Base-by-base conservation (phyloP, 2,888 invertebrate genomes). In the Mechanitis messenoides region DNA sequence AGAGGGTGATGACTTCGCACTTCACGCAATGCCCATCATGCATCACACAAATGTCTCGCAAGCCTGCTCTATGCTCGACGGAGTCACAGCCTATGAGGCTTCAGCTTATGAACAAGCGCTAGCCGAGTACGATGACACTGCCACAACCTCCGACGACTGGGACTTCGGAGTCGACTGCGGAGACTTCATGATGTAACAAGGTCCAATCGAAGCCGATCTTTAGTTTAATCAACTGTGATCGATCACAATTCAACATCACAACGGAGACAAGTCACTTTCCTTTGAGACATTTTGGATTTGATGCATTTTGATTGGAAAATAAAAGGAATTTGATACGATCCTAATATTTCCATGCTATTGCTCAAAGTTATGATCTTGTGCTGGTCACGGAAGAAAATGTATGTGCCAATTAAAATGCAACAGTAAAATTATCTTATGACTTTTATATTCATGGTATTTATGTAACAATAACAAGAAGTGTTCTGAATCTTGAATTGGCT, bases 81-180 rank as follows among this genome's bases (percentile, higher is more conserved):
- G 90, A 0, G 90, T 91, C 56, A 93, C 92, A 28, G 91, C 92
- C 3, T 93, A 92, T 77, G 93, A 93, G 60, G 92, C 92, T 0
- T 81, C 88, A 0, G 85, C 85, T 1, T 89, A 91, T 70, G 93
- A 92, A 62, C 92, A 93, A 65, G 92, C 93, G 1, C 83, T 92
- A 5, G 92, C 92, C 0, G 92, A 92, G 60, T 86, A 92, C 63
- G 92, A 92, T 61, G 92, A 92, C 69, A 81, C 85, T 0, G 86
- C 79, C 28, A 80, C 82, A 55, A 83, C 91, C 0, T 90, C 91
- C 1, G 93, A 93, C 71, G 93, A 94, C 71, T 94, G 93, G 86
- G 94, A 94, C 77, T 91, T 92, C 65, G 93, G 93, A 53, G 92
- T 94, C 66, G 94, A 94, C 77, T 94, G 94, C 76, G 94, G 94